Evolutionary conservation across 1,140 invertebrate genomes (phyloP).

Genomic region (Anthonomus grandis): DNA sequence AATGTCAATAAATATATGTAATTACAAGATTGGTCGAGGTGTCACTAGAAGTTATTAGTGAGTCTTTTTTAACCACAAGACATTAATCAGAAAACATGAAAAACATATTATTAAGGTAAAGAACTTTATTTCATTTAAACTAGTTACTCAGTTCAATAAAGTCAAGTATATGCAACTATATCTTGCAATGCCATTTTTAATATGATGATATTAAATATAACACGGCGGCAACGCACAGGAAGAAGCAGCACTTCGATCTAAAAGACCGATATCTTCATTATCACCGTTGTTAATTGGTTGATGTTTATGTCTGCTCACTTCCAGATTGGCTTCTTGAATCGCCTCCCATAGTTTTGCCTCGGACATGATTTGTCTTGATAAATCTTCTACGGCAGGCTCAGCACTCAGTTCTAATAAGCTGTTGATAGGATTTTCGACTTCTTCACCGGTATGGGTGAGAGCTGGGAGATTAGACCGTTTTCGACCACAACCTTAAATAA

Average conservation of each 20-base stretch:
- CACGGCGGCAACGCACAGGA: slow-evolving; percentile 44
- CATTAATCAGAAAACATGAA: no score
- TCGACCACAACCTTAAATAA: slow-evolving; percentile 61
- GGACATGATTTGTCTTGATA: slow-evolving; percentile 70
- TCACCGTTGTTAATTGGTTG: slow-evolving; percentile 26
- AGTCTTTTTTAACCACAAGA: no score
- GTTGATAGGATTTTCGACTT: slow-evolving; percentile 58
- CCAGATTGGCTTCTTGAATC: slow-evolving; percentile 68
- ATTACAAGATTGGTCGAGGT: no score
- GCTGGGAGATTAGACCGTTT: slow-evolving; percentile 58
- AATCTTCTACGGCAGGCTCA: slow-evolving; percentile 67
- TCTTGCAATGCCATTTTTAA: no score
- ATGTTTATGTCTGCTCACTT: slow-evolving; percentile 59
- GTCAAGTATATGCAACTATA: no score
- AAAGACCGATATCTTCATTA: slow-evolving; percentile 28
- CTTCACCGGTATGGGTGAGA: slow-evolving; percentile 44
- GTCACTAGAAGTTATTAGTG: no score
- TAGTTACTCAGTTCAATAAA: no score
- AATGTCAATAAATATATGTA: no score
- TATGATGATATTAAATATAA: slow-evolving; percentile 44
- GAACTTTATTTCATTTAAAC: no score
- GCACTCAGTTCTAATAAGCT: slow-evolving; percentile 62
- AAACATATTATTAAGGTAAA: background rate
- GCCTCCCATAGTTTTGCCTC: slow-evolving; percentile 75
- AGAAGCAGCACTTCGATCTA: slow-evolving; percentile 33